Evolutionary conservation across 2,888 invertebrate species (phyloP).

Genomic region (Ennomos fuscantarius): DNA sequence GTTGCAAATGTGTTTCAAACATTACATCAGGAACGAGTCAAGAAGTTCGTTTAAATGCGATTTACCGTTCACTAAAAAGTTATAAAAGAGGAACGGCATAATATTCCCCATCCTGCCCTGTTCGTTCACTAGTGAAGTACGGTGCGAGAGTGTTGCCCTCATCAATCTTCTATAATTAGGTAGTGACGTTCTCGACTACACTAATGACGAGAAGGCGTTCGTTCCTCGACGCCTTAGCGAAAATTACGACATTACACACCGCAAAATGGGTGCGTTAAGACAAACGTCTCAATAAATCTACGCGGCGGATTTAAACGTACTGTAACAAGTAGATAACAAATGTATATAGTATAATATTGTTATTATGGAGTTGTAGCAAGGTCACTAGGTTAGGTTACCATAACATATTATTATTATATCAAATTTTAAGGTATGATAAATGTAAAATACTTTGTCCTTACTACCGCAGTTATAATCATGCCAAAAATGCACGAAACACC

Average conservation of each 20-base stretch:
- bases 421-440: too few species aligned
- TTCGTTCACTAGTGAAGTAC: conserved; percentile 54
- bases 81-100: not conserved
- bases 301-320: not conserved
- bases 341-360: not conserved
- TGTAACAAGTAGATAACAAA: conserved; percentile 1
- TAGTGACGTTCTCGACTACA: conserved; percentile 64
- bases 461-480: too few species aligned
- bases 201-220: conserved; percentile 66
- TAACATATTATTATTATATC: too few species aligned
- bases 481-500: too few species aligned
- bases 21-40: not conserved
- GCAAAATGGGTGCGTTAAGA: conserved; percentile 21
- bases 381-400: too few species aligned
- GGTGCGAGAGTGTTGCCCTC: conserved; percentile 53
- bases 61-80: not conserved
- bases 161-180: conserved; percentile 79
- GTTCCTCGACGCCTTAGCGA: conserved; percentile 42
- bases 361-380: too few species aligned
- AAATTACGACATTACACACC: conserved; percentile 49
- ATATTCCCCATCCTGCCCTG: conserved; percentile 12
- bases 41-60: too few species aligned
- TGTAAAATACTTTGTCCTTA: too few species aligned
- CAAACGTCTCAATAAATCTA: conserved; percentile 24
- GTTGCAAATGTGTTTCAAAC: not conserved